Evolutionary conservation across 2,888 invertebrate genomes (phyloP), one percentile per base, ranked within the genome.

Genomic region (Thelaira solivaga): DNA sequence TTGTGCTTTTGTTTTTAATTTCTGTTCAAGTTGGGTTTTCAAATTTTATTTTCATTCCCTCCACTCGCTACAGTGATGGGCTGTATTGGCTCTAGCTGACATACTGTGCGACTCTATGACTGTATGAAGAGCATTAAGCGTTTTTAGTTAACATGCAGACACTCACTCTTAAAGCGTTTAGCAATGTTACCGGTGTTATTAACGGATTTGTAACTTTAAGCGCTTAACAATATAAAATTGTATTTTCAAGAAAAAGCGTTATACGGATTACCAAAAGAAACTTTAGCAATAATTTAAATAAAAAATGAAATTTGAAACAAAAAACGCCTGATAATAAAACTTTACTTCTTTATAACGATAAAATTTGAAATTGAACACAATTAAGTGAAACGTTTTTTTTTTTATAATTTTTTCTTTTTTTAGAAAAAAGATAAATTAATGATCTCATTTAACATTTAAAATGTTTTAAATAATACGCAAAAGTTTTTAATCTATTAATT

Each of bases 151-250:
- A 36, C 64, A 49, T 41, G 71, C 53, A 49, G 69, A 39, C 85
- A 88, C 86, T 88, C 87, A 89, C 88, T 88, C 84, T 85, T 81
- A 84, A 87, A 86, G 87, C 86, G 89, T 85, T 85, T 86, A 88
- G 84, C 87, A 87, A 85, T 86, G 87, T 84, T 87, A 86, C 85
- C 87, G 88, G 88, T 88, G 85, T 85, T 85, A 85, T 85, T 85
- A 78, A 82, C 82, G 84, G 84, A 69, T 55, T 45, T 16, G 24
- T 16, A 18, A 16, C 36, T 36, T 53, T 22, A 18, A 45, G 43
- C 47, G 55, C 24, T 13, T 22, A 16, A 26, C 45, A 69, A 41
- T 1, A 26, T 18, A 20, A 53, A 51, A 47, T 8, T 34, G 8
- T 20, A 1, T 8, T 13, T 43, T 62, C 1, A 49, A 45, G 29